Conservation (phyloP, 2,113 vertebrate species). For the Odontophorus gujanensis region DNA sequence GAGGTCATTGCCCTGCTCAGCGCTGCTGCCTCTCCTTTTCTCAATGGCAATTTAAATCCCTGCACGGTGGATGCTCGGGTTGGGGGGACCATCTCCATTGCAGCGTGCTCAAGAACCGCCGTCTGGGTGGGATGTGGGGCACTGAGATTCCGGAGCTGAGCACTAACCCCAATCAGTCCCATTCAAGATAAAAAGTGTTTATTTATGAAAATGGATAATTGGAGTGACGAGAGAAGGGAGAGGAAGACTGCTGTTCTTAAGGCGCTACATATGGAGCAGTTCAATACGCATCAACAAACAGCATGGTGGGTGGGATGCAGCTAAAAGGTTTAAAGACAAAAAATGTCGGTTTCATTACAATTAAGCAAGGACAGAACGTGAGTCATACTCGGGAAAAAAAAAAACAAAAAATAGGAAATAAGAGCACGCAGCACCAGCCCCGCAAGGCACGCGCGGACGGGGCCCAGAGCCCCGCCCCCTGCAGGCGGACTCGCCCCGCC, state of each 20-base stretch:
- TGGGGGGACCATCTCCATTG: too few relatives aligned
- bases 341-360: neutral
- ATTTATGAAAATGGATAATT: neutral
- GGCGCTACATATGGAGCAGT: rapidly evolving
- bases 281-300: neutral
- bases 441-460: too few relatives aligned
- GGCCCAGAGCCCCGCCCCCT: too few relatives aligned
- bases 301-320: neutral
- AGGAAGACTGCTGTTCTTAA: neutral
- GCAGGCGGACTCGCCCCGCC: too few relatives aligned
- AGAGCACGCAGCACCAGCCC: too few relatives aligned
- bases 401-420: too few relatives aligned
- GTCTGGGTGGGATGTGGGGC: neutral
- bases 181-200: neutral
- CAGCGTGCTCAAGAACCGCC: too few relatives aligned
- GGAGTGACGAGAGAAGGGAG: too few relatives aligned
- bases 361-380: neutral
- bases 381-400: too few relatives aligned
- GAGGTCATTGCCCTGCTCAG: neutral
- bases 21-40: neutral
- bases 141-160: neutral
- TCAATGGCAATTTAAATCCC: neutral
- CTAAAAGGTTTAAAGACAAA: neutral
- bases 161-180: neutral
- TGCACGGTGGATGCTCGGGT: too few relatives aligned